Conservation (phyloP, 2,113 vertebrate species). For the Micromys minutus region DNA sequence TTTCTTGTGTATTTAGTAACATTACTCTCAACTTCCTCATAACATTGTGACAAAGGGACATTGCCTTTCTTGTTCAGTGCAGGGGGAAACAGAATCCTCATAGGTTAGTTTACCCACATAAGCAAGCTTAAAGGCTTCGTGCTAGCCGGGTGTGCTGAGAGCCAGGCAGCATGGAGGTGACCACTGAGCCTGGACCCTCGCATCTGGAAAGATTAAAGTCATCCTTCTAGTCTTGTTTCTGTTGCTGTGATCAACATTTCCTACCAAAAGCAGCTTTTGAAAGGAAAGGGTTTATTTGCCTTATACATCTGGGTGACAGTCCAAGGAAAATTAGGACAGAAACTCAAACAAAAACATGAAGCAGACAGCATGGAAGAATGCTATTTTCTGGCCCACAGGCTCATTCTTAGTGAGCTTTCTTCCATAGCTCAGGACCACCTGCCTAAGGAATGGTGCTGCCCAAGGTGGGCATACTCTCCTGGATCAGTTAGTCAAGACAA, state of each 20-base stretch:
- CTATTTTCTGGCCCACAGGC: neutral
- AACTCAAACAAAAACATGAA: neutral
- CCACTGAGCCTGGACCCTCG: neutral
- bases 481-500: neutral
- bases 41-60: neutral
- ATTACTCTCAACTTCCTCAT: neutral
- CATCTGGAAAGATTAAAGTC: neutral
- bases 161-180: neutral
- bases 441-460: neutral
- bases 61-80: neutral
- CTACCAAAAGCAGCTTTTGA: neutral
- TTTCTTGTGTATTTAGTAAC: conserved; percentile 27
- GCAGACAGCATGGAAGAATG: neutral
- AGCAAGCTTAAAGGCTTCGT: neutral
- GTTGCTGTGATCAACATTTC: neutral
- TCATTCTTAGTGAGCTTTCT: neutral
- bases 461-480: neutral
- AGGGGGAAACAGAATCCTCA: neutral
- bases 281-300: neutral
- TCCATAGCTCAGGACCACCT: neutral
- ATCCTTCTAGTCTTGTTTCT: neutral
- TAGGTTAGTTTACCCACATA: neutral
- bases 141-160: neutral
- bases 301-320: neutral
- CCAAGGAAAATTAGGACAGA: neutral